Evolutionary conservation across 2,797 vertebrate species (phyloP), one percentile per base, ranked within the genome.

Genomic region (Poeciliopsis gracilis): DNA sequence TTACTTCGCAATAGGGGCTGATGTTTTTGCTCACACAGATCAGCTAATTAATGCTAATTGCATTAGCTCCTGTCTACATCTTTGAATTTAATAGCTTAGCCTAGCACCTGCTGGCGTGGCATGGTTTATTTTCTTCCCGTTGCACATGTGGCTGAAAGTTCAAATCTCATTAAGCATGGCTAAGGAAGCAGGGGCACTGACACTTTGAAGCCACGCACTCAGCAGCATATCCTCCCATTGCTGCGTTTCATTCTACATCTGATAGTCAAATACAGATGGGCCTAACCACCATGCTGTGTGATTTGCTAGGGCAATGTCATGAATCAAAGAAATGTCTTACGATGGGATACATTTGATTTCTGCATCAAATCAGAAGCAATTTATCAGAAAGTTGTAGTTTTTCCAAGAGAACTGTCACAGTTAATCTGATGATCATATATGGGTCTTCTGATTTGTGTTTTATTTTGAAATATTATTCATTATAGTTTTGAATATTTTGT

Each of bases 141-240:
- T 61, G 38, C 43, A 70, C 67, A 71, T 46, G 69, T 71, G 23
- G 20, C 69, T 71, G 25, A 45, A 71, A 41, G 59, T 30, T 63
- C 28, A 63, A 63, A 63, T 30, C 59, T 63, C 28, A 63, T 63
- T 33, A 33, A 63, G 23, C 59, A 63, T 33, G 30, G 59, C 28
- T 33, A 63, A 59, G n/a, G 55, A 59, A 63, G 59, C 59, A 63
- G 59, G 59, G 59, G 23, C 59, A 63, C 30, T 63, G 30, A 38
- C 33, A 66, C 61, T 66, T 66, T 66, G 61, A 66, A 66, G 33
- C 33, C 61, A 38, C 20, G 33, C 61, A 66, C 30, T 66, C 61
- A 36, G 33, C 33, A 36, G 61, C 18, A 66, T 66, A 66, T 61
- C 59, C 59, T 61, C 55, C 55, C n/a, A 61, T 61, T 61, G 59